Evolutionary conservation across 23 tunicate species (phyloP).

Genomic region (Clavelina lepadiformis): DNA sequence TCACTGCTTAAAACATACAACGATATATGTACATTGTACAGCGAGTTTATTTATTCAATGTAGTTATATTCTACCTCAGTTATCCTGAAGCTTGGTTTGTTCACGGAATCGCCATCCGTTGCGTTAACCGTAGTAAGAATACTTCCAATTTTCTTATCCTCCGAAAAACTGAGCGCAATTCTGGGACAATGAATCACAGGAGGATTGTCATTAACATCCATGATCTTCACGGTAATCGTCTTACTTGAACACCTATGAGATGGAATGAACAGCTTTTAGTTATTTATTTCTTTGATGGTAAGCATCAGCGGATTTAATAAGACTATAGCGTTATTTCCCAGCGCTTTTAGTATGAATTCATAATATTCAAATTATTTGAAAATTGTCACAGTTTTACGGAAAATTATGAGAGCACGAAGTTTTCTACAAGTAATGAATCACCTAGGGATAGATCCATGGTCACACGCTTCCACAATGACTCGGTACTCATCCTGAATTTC

Average conservation of each 20-base stretch:
- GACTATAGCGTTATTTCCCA: too few species aligned
- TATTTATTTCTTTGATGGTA: too few species aligned
- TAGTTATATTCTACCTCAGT: too few species aligned
- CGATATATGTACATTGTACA: too few species aligned
- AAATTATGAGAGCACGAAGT: too few species aligned
- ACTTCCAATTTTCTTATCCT: constrained; percentile 30
- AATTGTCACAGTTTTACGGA: too few species aligned
- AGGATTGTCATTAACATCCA: constrained; percentile 60
- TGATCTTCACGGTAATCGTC: constrained; percentile 17
- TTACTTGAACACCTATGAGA: constrained; percentile 35
- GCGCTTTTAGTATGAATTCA: too few species aligned
- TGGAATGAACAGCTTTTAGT: not conserved
- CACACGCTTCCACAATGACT: constrained; percentile 42
- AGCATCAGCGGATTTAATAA: too few species aligned
- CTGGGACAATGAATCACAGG: constrained; percentile 23
- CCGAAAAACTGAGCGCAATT: constrained; percentile 18
- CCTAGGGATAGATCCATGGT: constrained; percentile 30
- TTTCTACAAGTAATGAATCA: constrained; percentile 11
- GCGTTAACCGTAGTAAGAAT: constrained; percentile 52
- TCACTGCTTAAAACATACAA: too few species aligned
- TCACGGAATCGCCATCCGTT: constrained; percentile 24
- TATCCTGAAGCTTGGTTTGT: too few species aligned
- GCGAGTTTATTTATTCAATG: too few species aligned
- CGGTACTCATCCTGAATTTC: constrained; percentile 24
- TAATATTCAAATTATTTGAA: too few species aligned